phyloP scores from a whole-genome alignment of 1,140 invertebrate genomes.

The Hydropsyche tenuis region DNA sequence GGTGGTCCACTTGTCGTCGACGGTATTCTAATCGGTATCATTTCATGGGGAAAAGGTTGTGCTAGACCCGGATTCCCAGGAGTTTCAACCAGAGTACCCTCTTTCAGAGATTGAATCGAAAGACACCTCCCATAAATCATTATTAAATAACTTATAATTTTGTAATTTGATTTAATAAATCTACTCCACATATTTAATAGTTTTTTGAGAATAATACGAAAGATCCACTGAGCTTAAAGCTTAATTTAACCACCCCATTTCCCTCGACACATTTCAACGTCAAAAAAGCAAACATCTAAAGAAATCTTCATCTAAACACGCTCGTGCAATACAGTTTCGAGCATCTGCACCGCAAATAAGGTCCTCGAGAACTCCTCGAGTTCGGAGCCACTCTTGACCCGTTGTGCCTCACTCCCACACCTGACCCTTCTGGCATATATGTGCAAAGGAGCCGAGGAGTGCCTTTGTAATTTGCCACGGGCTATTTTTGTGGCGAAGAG shows the following conservation, averaged over 20 bases:
- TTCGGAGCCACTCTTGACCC: conserved; percentile 25
- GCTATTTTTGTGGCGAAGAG: conserved; percentile 21
- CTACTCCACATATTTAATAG: no score
- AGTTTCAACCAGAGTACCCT: conserved; percentile 78
- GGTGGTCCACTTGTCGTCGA: conserved; percentile 67
- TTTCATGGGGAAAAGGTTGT: conserved; percentile 77
- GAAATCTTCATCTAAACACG: no score
- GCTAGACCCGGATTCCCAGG: conserved; percentile 73
- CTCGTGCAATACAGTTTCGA: no score
- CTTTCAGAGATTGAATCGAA: conserved; percentile 55
- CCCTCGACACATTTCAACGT: no score
- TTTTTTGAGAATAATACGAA: no score
- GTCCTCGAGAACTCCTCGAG: neutral
- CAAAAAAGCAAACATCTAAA: no score
- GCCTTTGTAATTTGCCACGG: conserved; percentile 26
- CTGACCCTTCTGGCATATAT: neutral
- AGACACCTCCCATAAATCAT: no score
- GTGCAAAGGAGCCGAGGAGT: neutral
- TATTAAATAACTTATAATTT: no score
- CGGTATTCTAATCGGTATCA: conserved; percentile 66
- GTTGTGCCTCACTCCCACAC: neutral
- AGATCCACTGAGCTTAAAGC: no score
- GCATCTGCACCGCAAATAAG: neutral
- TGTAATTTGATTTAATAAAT: no score
- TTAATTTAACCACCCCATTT: no score